Conservation (phyloP, 2,888 invertebrate genomes). For the Thymelicus acteon region DNA sequence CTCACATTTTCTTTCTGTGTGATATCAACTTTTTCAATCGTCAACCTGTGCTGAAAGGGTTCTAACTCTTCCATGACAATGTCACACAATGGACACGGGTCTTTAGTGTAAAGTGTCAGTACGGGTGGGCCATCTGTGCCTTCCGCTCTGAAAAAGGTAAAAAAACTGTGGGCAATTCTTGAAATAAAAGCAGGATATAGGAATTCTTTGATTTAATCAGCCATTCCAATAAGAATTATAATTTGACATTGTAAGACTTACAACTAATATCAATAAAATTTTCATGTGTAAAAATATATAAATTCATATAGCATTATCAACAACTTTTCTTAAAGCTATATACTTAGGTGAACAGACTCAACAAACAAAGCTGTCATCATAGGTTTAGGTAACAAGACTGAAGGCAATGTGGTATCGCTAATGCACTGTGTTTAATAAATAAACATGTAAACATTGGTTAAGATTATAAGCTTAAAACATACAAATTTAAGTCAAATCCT, state of each 20-base stretch:
- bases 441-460: background rate
- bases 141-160: slow-evolving; percentile 71
- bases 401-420: background rate
- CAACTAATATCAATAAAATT: slow-evolving; percentile 32
- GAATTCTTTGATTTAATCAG: slow-evolving; percentile 46
- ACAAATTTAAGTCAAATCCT: background rate
- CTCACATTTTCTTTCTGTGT: slow-evolving; percentile 88
- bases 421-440: slow-evolving; percentile 15
- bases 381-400: slow-evolving; percentile 18
- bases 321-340: slow-evolving; percentile 41
- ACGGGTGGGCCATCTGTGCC: slow-evolving; percentile 79
- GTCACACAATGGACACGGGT: slow-evolving; percentile 93
- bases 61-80: slow-evolving; percentile 88
- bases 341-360: slow-evolving; percentile 14
- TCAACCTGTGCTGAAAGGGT: slow-evolving; percentile 85
- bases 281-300: slow-evolving; percentile 31
- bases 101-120: slow-evolving; percentile 92
- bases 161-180: slow-evolving; percentile 40
- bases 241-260: slow-evolving; percentile 16
- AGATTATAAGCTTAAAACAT: background rate
- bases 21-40: slow-evolving; percentile 91
- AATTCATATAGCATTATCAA: slow-evolving; percentile 32
- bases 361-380: slow-evolving; percentile 28
- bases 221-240: slow-evolving; percentile 33
- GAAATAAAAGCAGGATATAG: slow-evolving; percentile 41